Percentiles rank a stretch among this genome's conserved stretches.
phyloP scores from a whole-genome alignment of 1,140 invertebrate genomes.

The Rhynchophorus ferrugineus region DNA sequence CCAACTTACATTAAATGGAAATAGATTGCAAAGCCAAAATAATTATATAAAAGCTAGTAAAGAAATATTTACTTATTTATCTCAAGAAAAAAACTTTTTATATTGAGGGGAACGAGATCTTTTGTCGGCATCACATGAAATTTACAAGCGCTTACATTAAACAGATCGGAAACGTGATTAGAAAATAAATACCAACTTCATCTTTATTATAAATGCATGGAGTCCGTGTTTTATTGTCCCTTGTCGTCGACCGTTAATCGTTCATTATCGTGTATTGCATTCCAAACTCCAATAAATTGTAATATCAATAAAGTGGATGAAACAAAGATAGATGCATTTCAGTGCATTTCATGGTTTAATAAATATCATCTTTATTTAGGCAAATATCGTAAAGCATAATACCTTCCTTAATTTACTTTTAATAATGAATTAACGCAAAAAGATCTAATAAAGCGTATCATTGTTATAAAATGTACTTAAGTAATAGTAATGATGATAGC shows the following conservation, averaged over 20 bases:
- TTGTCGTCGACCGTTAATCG: neutral
- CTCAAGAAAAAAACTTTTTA: too few relatives aligned
- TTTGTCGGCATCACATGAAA: neutral
- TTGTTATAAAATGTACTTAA: too few relatives aligned
- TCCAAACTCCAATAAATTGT: conserved; percentile 6
- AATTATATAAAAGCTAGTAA: too few relatives aligned
- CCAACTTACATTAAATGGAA: too few relatives aligned
- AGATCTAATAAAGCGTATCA: too few relatives aligned
- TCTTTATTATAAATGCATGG: neutral
- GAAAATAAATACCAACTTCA: neutral
- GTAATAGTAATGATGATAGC: too few relatives aligned
- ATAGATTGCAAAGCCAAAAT: too few relatives aligned
- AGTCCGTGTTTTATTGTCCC: conserved; percentile 1
- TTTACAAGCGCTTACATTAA: neutral
- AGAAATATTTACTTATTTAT: too few relatives aligned
- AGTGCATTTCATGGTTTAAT: neutral
- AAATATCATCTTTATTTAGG: conserved; percentile 11
- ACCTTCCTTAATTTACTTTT: too few relatives aligned
- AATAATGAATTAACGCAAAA: too few relatives aligned
- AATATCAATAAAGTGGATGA: conserved; percentile 1
- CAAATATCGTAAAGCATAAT: too few relatives aligned
- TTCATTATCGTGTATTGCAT: conserved; percentile 8
- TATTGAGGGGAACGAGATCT: too few relatives aligned
- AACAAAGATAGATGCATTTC: neutral
- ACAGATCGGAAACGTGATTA: conserved; percentile 2